phyloP scores from a whole-genome alignment of 2,113 vertebrate species.

The Ceyx melanurus region DNA sequence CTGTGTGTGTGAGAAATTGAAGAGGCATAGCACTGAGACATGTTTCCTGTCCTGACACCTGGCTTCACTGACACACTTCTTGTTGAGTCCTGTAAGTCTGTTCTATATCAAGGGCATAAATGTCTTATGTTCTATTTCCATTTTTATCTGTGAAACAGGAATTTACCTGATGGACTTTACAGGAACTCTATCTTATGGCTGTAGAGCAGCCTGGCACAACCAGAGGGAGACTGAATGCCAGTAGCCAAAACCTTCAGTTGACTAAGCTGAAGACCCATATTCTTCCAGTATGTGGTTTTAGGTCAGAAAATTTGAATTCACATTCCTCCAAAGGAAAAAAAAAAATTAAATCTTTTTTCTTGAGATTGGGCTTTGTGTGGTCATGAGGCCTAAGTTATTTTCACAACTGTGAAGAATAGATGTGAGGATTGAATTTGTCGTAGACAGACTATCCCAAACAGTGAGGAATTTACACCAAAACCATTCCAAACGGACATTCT shows the following conservation, averaged over 20 bases:
- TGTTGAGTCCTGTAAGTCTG: background rate
- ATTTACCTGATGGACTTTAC: background rate
- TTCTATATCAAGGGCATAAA: background rate
- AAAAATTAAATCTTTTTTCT: too few species aligned
- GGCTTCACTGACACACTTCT: background rate
- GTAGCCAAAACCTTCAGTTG: background rate
- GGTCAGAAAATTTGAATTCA: background rate
- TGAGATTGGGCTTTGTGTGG: background rate
- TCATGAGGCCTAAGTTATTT: background rate
- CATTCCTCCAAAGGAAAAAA: background rate
- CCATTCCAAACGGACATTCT: background rate
- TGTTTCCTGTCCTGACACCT: background rate
- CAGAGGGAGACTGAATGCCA: accelerated
- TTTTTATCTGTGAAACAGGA: background rate
- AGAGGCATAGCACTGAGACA: background rate
- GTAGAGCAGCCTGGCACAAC: background rate
- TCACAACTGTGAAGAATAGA: background rate
- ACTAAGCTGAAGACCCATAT: background rate
- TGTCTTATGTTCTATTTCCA: background rate
- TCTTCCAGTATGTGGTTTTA: background rate
- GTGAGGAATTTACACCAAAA: background rate
- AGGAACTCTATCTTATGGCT: background rate
- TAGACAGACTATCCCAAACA: too few species aligned
- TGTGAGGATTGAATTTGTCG: background rate
- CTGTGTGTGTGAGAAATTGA: background rate